phyloP scores from a whole-genome alignment of 2,888 invertebrate genomes.

The Apoda limacodes region DNA sequence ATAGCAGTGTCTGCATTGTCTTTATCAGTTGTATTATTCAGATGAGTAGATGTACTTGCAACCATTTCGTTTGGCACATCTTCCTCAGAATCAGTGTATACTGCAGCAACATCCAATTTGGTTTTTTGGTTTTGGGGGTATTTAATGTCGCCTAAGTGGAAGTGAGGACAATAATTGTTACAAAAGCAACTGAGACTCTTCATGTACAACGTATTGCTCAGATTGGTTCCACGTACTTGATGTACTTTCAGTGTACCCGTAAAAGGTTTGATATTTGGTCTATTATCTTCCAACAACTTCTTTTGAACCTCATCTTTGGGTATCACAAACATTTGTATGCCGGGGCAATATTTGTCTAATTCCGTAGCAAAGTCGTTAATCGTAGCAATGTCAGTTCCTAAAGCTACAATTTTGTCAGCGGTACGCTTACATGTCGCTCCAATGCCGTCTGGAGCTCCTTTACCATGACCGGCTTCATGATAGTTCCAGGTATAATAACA shows the following conservation, averaged over 20 bases:
- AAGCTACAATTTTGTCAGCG: constrained; percentile 17
- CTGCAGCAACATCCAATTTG: constrained; percentile 17
- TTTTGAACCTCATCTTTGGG: constrained; percentile 15
- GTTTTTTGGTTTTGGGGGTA: no score
- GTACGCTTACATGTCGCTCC: constrained; percentile 19
- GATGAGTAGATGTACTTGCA: constrained; percentile 19
- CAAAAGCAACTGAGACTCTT: constrained; percentile 19
- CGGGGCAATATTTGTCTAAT: constrained; percentile 12
- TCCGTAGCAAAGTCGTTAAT: constrained; percentile 8
- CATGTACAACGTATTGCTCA: constrained; percentile 16
- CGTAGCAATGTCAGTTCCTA: constrained; percentile 17
- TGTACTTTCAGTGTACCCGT: constrained; percentile 18
- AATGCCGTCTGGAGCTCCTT: constrained; percentile 20
- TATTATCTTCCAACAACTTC: constrained; percentile 16
- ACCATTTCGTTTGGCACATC: constrained; percentile 19
- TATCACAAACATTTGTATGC: constrained; percentile 17
- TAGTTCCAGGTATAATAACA: constrained; percentile 21
- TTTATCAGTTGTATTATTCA: no score
- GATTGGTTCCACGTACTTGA: constrained; percentile 16
- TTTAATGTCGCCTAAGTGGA: constrained; percentile 18
- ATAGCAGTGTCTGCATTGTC: no score
- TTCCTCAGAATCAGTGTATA: constrained; percentile 19
- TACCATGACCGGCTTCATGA: constrained; percentile 18
- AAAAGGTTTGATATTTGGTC: constrained; percentile 16
- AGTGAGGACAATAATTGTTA: constrained; percentile 17